These are phyloP conservation scores for Catharus ustulatus DNA, from an alignment of 2,797 vertebrate species.

Conservation along the genomic window DNA sequence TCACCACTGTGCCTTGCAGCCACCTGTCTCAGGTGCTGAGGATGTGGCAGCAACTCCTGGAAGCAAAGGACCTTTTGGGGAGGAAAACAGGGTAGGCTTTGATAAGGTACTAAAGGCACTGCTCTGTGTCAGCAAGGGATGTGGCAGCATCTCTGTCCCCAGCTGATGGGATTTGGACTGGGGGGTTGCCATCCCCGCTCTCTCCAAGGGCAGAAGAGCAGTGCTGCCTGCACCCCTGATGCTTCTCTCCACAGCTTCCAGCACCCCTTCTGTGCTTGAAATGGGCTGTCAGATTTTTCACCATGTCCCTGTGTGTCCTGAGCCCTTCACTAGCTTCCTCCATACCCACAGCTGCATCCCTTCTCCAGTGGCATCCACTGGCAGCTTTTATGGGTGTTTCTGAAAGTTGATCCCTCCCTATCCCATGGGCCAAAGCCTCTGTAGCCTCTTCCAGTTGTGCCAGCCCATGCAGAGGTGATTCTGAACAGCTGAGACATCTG, in stretches of 20 bases:
- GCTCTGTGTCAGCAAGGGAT: not conserved
- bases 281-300: not conserved
- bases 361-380: not conserved
- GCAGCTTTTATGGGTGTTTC: not conserved
- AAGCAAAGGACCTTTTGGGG: not conserved
- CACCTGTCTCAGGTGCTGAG: not conserved
- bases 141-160: not conserved
- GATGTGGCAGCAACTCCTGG: not conserved
- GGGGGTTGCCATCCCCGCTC: not conserved
- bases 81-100: not conserved
- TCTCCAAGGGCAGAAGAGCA: not conserved
- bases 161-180: not conserved
- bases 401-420: not conserved
- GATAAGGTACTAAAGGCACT: not conserved
- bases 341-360: not conserved
- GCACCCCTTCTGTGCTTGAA: not conserved
- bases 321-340: not conserved
- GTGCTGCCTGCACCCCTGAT: not conserved
- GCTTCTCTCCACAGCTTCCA: not conserved
- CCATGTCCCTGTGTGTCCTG: not conserved
- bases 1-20: accelerated
- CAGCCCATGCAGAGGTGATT: not conserved
- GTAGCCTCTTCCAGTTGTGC: not conserved
- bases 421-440: not conserved
- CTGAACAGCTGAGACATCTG: not conserved